Evolutionary conservation across 2,113 vertebrate genomes (phyloP), one percentile per base, ranked within the genome.

Genomic region (Lontra canadensis): DNA sequence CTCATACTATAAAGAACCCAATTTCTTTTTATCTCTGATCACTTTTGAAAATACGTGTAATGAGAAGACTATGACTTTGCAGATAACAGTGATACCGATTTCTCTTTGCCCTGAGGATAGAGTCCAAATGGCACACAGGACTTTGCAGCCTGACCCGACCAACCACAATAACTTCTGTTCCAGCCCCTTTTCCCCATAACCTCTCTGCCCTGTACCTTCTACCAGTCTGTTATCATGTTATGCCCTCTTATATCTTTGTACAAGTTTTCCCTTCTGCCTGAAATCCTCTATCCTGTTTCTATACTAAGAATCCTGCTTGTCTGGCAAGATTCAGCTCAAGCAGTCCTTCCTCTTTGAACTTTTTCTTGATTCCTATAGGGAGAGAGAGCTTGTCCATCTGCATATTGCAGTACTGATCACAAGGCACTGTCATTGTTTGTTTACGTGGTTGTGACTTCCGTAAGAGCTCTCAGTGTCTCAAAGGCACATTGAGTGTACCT

Each of bases 51-150:
- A 49, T 78, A 85, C 13, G 67, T 89, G 4, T 29, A 6, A 8
- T 4, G 15, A 39, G 11, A 71, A 44, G 26, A 34, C 34, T 52
- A 6, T 59, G 86, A 74, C 85, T 91, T 63, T 88, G 55, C 23
- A 93, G 94, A 80, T 78, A 44, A 36, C 17, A 12, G 4, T 36
- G 55, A 36, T 69, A 52, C 36, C 25, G 78, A 11, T 3, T 69
- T 83, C 74, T 42, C 47, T 97, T 96, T 96, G 84, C 90, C 92
- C 90, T 2, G 25, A 89, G 96, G 42, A 20, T 34, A 44, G 69
- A 96, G 95, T 88, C 76, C 97, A 96, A 11, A 29, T 71, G 67
- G 25, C 69, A 69, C 31, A 14, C 0, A 14, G 76, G 74, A 96
- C 92, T 96, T 89, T 84, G 74, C 21, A 47, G 39, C 65, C 88